These are phyloP conservation scores for Thelaira solivaga DNA, from an alignment of 2,888 invertebrate species.

Conservation along the genomic window DNA sequence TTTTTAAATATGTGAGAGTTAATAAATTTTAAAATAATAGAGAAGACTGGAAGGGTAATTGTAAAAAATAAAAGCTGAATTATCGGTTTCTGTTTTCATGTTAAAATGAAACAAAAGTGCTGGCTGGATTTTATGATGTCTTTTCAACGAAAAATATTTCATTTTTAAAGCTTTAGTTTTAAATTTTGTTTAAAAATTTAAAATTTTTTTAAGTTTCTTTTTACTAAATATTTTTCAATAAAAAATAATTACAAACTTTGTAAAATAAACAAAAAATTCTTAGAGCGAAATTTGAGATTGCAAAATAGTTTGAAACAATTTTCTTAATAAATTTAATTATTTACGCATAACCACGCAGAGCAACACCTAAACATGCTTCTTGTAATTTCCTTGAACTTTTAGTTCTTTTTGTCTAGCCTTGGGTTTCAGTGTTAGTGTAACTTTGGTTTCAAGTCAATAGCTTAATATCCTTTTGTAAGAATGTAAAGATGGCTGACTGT, in stretches of 20 bases:
- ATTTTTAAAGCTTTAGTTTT: too few relatives aligned
- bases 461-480: too few relatives aligned
- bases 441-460: slow-evolving; percentile 38
- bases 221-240: too few relatives aligned
- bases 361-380: background rate
- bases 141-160: too few relatives aligned
- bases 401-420: background rate
- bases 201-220: background rate
- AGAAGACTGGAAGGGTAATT: background rate
- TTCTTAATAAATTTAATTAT: slow-evolving; percentile 5
- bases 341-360: background rate
- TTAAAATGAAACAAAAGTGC: background rate
- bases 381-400: slow-evolving; percentile 22
- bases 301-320: background rate
- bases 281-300: too few relatives aligned
- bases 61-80: slow-evolving; percentile 3
- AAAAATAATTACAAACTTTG: too few relatives aligned
- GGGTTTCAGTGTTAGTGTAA: slow-evolving; percentile 9
- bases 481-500: slow-evolving; percentile 29
- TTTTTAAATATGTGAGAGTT: slow-evolving; percentile 37
- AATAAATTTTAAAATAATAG: slow-evolving; percentile 45
- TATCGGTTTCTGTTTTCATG: background rate
- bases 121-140: background rate
- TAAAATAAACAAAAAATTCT: too few relatives aligned
- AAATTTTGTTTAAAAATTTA: background rate